Evolutionary conservation across 1,140 invertebrate genomes (phyloP).

Genomic region (Drosophila sturtevanti): DNA sequence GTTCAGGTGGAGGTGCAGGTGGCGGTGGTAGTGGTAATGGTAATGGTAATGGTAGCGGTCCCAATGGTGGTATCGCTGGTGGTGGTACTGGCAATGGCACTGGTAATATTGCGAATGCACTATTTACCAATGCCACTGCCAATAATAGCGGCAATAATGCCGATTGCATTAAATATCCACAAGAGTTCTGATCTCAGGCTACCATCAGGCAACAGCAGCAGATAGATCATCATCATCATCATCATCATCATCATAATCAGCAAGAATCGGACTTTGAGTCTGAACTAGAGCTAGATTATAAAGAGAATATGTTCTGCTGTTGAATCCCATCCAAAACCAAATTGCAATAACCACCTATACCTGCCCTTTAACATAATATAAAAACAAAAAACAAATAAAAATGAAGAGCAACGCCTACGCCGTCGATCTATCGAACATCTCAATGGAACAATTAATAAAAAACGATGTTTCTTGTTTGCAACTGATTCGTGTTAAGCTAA

Average conservation of each 20-base stretch:
- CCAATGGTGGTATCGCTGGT: conserved; percentile 13
- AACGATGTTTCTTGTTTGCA: conserved; percentile 80
- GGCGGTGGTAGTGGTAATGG: conserved; percentile 24
- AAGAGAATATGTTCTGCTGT: conserved; percentile 72
- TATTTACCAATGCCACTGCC: conserved; percentile 37
- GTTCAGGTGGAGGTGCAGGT: conserved; percentile 29
- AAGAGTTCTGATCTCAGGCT: conserved; percentile 83
- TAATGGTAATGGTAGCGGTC: conserved; percentile 17
- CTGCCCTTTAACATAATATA: conserved; percentile 17
- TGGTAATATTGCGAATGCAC: conserved; percentile 37
- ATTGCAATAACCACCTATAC: conserved; percentile 25
- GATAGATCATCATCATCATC: conserved; percentile 31
- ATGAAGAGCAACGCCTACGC: conserved; percentile 46
- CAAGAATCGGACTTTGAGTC: conserved; percentile 56
- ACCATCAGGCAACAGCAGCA: conserved; percentile 66
- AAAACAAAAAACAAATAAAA: neutral
- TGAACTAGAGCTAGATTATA: conserved; percentile 61
- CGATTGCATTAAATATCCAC: conserved; percentile 82
- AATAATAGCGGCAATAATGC: conserved; percentile 52
- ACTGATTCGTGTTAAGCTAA: conserved; percentile 83
- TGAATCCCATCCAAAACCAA: conserved; percentile 41
- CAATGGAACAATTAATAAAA: conserved; percentile 26
- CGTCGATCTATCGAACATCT: conserved; percentile 73
- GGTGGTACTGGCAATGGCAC: conserved; percentile 19
- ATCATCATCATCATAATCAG: conserved; percentile 32